Conservation (phyloP, 2,888 invertebrate genomes). For the Timema cristinae region DNA sequence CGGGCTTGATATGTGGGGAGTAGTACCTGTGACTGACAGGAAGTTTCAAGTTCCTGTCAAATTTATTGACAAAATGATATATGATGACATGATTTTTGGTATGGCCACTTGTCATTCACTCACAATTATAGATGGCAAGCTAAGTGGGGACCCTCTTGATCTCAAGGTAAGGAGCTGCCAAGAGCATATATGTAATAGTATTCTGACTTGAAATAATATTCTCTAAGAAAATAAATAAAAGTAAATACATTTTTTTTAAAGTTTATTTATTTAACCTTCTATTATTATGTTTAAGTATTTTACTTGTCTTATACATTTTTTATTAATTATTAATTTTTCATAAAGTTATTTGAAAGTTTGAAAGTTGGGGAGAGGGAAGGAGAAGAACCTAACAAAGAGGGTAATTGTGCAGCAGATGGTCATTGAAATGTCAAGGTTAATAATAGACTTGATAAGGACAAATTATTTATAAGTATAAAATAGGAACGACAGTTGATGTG, state of each 20-base stretch:
- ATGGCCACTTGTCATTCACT: constrained; percentile 93
- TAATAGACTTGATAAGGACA: no score
- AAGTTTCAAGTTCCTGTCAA: constrained; percentile 48
- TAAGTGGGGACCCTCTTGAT: constrained; percentile 93
- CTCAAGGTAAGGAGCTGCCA: constrained; percentile 59
- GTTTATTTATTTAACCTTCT: not conserved
- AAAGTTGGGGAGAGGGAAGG: no score
- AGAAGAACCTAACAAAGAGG: no score
- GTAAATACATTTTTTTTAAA: not conserved
- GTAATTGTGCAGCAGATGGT: no score
- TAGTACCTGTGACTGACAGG: constrained; percentile 61
- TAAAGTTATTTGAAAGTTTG: no score
- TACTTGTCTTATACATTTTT: no score
- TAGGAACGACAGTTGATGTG: no score
- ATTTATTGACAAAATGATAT: constrained; percentile 47
- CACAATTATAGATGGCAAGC: constrained; percentile 79
- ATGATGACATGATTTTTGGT: constrained; percentile 61
- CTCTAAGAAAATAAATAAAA: no score
- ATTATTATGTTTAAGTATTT: not conserved
- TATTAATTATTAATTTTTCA: no score
- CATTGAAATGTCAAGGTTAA: no score
- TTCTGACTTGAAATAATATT: no score
- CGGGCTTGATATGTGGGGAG: constrained; percentile 92
- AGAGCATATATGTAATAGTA: not conserved
- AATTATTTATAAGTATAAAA: no score